Percentiles rank a stretch among this genome's conserved stretches.
Evolutionary conservation across 1,140 invertebrate genomes (phyloP).

Genomic region (Pinna nobilis): DNA sequence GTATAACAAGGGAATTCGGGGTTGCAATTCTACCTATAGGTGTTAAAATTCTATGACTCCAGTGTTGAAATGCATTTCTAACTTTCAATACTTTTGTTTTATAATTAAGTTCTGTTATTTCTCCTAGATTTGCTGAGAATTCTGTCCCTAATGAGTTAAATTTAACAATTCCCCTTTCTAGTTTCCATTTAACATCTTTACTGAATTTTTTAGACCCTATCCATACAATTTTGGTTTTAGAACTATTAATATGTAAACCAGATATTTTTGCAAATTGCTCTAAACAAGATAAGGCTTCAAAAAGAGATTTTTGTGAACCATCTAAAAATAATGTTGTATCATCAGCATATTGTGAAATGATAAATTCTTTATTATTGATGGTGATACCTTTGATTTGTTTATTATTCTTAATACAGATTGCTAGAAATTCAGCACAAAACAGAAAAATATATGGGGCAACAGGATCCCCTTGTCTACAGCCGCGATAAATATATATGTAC

Average conservation of each 20-base stretch:
- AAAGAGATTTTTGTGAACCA: constrained; percentile 27
- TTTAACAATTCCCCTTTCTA: background rate
- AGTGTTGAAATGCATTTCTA: background rate
- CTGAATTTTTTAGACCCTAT: constrained; percentile 22
- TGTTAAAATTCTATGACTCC: constrained; percentile 29
- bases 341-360: constrained; percentile 32
- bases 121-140: constrained; percentile 15
- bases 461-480: constrained; percentile 31
- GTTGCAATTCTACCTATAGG: constrained; percentile 25
- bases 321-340: constrained; percentile 31
- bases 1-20: constrained; percentile 16
- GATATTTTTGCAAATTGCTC: constrained; percentile 20
- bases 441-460: constrained; percentile 36
- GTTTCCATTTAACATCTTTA: constrained; percentile 10
- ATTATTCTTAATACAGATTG: constrained; percentile 31
- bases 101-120: constrained; percentile 12
- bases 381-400: constrained; percentile 23
- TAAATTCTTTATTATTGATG: constrained; percentile 14
- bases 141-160: constrained; percentile 20
- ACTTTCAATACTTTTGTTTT: constrained; percentile 10
- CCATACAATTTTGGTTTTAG: constrained; percentile 33
- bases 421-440: constrained; percentile 29
- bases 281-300: background rate
- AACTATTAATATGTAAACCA: constrained; percentile 26
- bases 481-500: constrained; percentile 4